These are phyloP conservation scores for Sycobia sp. DNA, from an alignment of 1,140 invertebrate genomes.

Conservation along the genomic window DNA sequence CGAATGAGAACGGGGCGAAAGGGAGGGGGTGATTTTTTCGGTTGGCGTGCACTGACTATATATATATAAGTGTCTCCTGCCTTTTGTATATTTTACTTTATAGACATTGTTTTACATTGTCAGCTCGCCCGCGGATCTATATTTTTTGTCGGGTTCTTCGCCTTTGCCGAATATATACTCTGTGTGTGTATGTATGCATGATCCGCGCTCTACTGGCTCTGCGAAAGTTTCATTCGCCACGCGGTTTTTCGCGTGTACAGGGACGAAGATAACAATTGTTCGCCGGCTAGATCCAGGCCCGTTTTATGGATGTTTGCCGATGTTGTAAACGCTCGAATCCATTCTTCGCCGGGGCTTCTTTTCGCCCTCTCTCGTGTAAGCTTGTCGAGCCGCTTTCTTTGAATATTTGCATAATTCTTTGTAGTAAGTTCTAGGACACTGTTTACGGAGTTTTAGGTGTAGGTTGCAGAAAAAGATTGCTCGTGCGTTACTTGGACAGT, in stretches of 20 bases:
- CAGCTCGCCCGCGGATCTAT: no score
- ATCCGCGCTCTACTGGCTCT: no score
- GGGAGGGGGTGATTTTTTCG: slow-evolving; percentile 6
- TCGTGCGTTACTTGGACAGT: no score
- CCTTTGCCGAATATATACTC: no score
- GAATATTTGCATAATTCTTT: slow-evolving; percentile 18
- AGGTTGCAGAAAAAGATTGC: no score
- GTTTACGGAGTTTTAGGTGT: no score
- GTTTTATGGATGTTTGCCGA: slow-evolving; percentile 5
- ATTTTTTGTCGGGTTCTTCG: no score
- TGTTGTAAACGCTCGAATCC: not conserved
- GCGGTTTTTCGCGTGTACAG: not conserved
- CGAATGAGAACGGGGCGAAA: no score
- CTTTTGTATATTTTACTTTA: not conserved
- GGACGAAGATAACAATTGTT: not conserved
- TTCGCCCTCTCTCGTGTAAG: not conserved
- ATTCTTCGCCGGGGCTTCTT: not conserved
- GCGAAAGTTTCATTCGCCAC: no score
- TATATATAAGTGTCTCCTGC: not conserved
- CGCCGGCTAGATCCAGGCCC: not conserved
- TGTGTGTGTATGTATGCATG: no score
- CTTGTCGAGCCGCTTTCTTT: not conserved
- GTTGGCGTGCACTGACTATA: not conserved
- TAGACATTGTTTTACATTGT: not conserved
- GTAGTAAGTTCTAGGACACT: no score